These are phyloP conservation scores for Drosophila sucinea DNA, from an alignment of 1,140 invertebrate genomes.

Conservation along the genomic window DNA sequence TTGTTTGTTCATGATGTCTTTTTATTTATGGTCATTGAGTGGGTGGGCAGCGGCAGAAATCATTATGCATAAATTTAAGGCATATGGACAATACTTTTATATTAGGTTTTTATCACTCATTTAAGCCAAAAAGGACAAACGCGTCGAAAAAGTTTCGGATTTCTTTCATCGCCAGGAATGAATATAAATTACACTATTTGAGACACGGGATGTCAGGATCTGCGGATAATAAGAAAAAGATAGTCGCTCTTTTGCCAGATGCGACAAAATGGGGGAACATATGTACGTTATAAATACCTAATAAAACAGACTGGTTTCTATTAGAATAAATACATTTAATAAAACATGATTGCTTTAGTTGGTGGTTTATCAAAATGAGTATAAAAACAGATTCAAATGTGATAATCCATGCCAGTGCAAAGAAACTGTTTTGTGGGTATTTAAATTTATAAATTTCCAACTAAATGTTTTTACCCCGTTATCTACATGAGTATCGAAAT, in stretches of 20 bases:
- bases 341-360: no score
- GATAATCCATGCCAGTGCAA: no score
- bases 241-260: neutral
- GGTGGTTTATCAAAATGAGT: no score
- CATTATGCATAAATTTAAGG: constrained; percentile 58
- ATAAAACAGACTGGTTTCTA: neutral
- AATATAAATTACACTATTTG: constrained; percentile 59
- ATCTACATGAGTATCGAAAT: neutral
- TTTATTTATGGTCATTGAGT: constrained; percentile 69
- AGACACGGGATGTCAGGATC: neutral
- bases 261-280: neutral
- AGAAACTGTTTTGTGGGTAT: no score
- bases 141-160: constrained; percentile 19
- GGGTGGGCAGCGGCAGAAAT: constrained; percentile 15
- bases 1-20: constrained; percentile 13
- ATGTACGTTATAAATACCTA: neutral
- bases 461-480: neutral
- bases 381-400: no score
- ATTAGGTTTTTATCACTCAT: constrained; percentile 41
- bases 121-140: constrained; percentile 32
- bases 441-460: neutral
- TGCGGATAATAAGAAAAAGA: neutral
- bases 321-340: no score
- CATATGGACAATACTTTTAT: constrained; percentile 52
- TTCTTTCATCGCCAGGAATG: constrained; percentile 36